phyloP scores from a whole-genome alignment of 2,888 invertebrate genomes.

The Epirrhoe tristata region DNA sequence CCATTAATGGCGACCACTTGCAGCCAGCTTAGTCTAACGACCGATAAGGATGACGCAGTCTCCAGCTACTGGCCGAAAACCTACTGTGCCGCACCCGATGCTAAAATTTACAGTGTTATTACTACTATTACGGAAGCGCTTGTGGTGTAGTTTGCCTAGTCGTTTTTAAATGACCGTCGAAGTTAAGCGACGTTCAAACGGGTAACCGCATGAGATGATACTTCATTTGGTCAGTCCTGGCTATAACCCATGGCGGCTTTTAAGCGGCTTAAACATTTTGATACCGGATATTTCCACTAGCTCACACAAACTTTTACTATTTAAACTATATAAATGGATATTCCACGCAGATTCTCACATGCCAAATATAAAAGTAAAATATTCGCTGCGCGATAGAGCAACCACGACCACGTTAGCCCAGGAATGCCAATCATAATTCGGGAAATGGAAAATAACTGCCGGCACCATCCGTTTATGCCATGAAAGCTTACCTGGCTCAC shows the following conservation, averaged over 20 bases:
- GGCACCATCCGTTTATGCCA: conserved; percentile 39
- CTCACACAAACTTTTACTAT: neutral
- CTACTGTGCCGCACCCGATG: neutral
- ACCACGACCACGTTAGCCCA: conserved; percentile 22
- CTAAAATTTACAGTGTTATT: neutral
- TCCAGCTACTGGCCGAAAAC: conserved; percentile 7
- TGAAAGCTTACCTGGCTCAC: conserved; percentile 47
- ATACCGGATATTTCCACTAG: too few species aligned
- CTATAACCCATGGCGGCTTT: too few species aligned
- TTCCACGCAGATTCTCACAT: neutral
- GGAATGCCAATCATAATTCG: conserved; percentile 50
- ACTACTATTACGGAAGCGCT: too few species aligned
- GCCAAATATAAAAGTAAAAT: conserved; percentile 8
- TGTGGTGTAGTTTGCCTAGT: too few species aligned
- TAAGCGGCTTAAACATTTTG: too few species aligned
- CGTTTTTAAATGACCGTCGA: too few species aligned
- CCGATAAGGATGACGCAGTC: conserved; percentile 17
- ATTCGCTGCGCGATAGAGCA: conserved; percentile 6
- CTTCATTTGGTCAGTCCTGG: too few species aligned
- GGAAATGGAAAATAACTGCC: conserved; percentile 51
- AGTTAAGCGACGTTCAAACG: too few species aligned
- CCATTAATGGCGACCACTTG: conserved; percentile 17
- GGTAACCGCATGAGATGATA: too few species aligned
- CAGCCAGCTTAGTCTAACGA: conserved; percentile 17
- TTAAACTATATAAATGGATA: neutral